Base-by-base conservation (phyloP, 2,797 vertebrate genomes). In the Oryzias sinensis region DNA sequence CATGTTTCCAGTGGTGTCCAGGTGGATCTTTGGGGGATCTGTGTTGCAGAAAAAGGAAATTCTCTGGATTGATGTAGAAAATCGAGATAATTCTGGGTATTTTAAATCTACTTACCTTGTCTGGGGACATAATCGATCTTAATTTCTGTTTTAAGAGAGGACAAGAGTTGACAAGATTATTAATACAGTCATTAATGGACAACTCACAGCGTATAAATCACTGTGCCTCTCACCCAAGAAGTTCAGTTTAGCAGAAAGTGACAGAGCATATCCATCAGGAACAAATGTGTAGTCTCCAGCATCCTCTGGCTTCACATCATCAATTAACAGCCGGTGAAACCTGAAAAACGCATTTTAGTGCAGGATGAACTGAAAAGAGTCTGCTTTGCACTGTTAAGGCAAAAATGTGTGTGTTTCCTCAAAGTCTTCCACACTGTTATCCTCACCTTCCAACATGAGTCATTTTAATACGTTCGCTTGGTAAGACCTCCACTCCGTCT, bases 1-100 rank as follows among this genome's bases (percentile, higher is more conserved):
- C 87, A 92, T 91, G 72, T 88, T 92, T 44, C 95, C 94, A 0
- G 90, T 88, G 62, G 93, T 94, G 83, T 97, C 96, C 87, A 97
- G 80, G 82, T 96, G 96, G 82, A 97, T 97, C 84, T 94, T 97
- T 16, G 94, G 96, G 47, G 96, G 95, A 57, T 97, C 96, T 97
- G 71, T 45, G 47, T 51, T 5, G 5, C 5, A 51, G 9, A 55
- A 27, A 13, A 25, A 14, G 16, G 11, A 48, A 15, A 43, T 13
- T 17, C 9, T 29, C 7, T 6, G 25, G 27, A 29, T 5, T 37
- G 33, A 13, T 40, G 14, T 17, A 27, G 3, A 47, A n/a, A 22
- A n/a, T 4, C 4, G 37, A 18, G 56, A 48, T 6, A 5, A 40
- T 45, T 56, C 37, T 2, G 43, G n/a, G 51, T 22, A 45, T 50